Percentiles rank a stretch among this genome's conserved stretches.
These are phyloP conservation scores for Myopa testacea DNA, from an alignment of 2,888 invertebrate species.

Conservation along the genomic window DNA sequence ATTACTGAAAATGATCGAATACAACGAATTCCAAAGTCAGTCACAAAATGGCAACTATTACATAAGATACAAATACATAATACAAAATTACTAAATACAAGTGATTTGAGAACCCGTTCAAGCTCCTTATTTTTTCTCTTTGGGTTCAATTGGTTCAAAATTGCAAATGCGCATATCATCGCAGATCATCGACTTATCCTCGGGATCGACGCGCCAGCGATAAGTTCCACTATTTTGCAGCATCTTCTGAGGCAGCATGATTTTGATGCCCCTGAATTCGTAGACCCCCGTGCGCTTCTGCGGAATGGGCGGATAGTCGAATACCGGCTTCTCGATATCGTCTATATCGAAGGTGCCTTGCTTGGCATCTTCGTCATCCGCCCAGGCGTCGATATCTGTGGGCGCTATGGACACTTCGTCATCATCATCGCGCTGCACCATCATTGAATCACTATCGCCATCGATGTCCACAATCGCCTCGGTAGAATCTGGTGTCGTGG, in stretches of 20 bases:
- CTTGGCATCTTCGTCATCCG: constrained; percentile 13
- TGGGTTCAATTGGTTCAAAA: not conserved
- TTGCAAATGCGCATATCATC: constrained; percentile 29
- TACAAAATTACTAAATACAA: no score
- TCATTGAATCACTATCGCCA: not conserved
- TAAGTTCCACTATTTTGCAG: constrained; percentile 44
- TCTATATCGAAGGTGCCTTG: not conserved
- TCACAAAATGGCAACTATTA: no score
- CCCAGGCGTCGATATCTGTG: constrained; percentile 45
- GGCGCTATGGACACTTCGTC: constrained; percentile 36
- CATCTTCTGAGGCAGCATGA: constrained; percentile 47
- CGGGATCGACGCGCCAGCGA: constrained; percentile 45
- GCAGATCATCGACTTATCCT: constrained; percentile 2
- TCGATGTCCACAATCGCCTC: constrained; percentile 13
- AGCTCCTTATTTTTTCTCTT: not conserved
- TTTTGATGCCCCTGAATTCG: constrained; percentile 47
- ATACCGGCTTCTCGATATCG: no score
- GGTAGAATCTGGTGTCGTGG: constrained; percentile 2
- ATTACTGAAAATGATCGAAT: no score
- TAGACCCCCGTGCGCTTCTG: constrained; percentile 8
- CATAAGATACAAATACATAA: no score
- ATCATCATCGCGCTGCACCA: not conserved
- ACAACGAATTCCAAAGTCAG: no score
- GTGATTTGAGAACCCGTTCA: no score
- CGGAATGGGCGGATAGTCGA: no score